These are phyloP conservation scores for Odobenus rosmarus DNA, from an alignment of 2,113 vertebrate species.

Conservation along the genomic window DNA sequence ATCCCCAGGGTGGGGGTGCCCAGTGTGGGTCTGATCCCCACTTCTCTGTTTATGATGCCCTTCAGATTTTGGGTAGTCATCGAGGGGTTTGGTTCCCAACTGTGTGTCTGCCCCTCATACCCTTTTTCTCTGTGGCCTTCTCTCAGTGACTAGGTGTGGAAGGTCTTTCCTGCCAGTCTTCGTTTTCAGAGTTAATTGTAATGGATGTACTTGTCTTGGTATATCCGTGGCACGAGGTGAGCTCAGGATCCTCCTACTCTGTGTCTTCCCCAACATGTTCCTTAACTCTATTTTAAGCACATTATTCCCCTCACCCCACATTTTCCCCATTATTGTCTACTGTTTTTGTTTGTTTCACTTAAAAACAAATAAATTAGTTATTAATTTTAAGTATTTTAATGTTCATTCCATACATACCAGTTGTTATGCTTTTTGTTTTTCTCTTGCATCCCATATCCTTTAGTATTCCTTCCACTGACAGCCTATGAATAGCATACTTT, in stretches of 20 bases:
- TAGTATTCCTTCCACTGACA: background rate
- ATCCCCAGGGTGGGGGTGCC: background rate
- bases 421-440: background rate
- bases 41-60: background rate
- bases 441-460: background rate
- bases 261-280: background rate
- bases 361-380: background rate
- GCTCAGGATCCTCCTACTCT: background rate
- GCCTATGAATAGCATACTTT: background rate
- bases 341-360: background rate
- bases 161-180: background rate
- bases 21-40: background rate
- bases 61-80: background rate
- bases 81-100: background rate
- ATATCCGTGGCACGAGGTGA: background rate
- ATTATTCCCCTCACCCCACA: background rate
- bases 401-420: background rate
- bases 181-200: background rate
- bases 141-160: background rate
- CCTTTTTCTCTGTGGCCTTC: background rate
- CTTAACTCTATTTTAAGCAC: background rate
- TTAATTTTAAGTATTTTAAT: slow-evolving; percentile 33
- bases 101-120: background rate
- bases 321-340: background rate
- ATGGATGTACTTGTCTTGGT: background rate